Evolutionary conservation across 2,797 vertebrate genomes (phyloP), one percentile per base, ranked within the genome.

Genomic region (Coilia nasus): DNA sequence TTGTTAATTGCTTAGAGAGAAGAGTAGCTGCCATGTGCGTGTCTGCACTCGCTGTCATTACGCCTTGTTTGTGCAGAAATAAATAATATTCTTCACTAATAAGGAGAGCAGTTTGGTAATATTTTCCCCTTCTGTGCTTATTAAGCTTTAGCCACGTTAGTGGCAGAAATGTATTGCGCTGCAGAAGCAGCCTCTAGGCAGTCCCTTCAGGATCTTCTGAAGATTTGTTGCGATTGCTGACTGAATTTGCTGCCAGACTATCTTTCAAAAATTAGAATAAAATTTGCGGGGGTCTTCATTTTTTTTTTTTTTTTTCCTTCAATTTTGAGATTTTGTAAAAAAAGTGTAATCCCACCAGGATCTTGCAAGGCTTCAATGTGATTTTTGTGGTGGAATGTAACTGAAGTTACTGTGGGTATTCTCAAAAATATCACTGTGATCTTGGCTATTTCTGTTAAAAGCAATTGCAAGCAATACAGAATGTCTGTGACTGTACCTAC

Each of bases 1-100:
- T 86, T 86, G 88, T 91, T 91, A 80, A 86, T 86, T 60, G 47
- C 41, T 44, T 62, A 80, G 59, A 56, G 75, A 83, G 83, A 78
- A 83, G 86, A 87, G 62, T 59, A 84, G 85, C 85, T 89, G 71
- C 35, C 17, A 7, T 71, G 17, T 31, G 67, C 67, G 19, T 6
- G 67, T 71, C 25, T 35, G 41, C 71, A 21, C 35, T 78, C 35
- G 17, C 71, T 78, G 71, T 78, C 71, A 78, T 78, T n/a, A 71
- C 28, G 67, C 64, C 64, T 67, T 67, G 28, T 71, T 71, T 35
- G 17, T 71, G 25, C 35, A 44, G 50, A 78, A 78, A 78, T 78
- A 78, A 44, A 78, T 78, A 78, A 41, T 78, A 41, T 78, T 78
- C 71, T n/a, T 35, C 31, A 44, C 35, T 78, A 78, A 78, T 78